These are phyloP conservation scores for Buathra laborator DNA, from an alignment of 2,888 invertebrate species.

Conservation along the genomic window DNA sequence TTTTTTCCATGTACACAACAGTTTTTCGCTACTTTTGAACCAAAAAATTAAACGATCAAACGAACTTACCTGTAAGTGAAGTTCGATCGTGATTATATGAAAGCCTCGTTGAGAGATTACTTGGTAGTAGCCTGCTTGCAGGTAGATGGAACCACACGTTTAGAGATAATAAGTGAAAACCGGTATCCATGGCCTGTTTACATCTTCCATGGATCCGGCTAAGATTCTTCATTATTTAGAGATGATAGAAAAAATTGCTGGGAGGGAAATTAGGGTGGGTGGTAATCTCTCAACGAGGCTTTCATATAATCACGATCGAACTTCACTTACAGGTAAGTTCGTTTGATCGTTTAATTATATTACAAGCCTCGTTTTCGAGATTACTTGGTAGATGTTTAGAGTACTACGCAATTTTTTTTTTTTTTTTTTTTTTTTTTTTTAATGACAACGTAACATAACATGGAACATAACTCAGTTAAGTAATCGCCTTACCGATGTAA, in stretches of 20 bases:
- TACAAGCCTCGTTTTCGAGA: no score
- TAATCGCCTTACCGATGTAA: neutral
- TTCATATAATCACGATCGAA: constrained; percentile 13
- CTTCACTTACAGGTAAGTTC: no score
- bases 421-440: neutral
- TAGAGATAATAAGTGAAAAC: neutral
- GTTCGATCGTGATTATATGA: neutral
- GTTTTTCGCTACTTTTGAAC: no score
- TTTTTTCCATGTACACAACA: no score
- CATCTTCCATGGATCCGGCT: neutral
- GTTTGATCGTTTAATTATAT: no score
- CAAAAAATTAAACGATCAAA: no score
- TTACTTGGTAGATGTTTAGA: no score
- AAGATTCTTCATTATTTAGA: constrained; percentile 11
- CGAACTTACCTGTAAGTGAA: no score
- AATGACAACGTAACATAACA: neutral
- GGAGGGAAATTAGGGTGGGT: constrained; percentile 5
- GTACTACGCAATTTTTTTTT: no score
- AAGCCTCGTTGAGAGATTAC: constrained; percentile 21
- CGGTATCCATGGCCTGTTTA: neutral
- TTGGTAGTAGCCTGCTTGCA: constrained; percentile 26
- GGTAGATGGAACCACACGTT: constrained; percentile 26
- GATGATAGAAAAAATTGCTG: constrained; percentile 14
- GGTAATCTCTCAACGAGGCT: constrained; percentile 29
- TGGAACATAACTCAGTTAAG: neutral